Evolutionary conservation across 2,797 vertebrate genomes (phyloP), one percentile per base, ranked within the genome.

Genomic region (Apogon hyalosoma): DNA sequence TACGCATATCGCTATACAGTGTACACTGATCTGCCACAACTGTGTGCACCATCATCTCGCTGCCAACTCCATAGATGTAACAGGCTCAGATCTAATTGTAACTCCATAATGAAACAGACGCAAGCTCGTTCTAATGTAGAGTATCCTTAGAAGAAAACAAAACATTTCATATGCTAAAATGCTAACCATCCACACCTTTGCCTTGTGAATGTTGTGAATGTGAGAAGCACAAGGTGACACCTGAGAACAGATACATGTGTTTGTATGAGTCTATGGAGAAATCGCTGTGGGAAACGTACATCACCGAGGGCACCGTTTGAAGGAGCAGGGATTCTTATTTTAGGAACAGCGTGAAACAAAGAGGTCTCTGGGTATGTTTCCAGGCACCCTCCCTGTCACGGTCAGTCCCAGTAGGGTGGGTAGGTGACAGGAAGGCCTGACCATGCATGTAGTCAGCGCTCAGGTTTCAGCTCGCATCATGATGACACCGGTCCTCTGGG

Each of bases 381-480:
- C 4, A 61, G 63, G 51, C 68, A 55, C 56, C 71, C 64, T 47
- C 42, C 47, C 75, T 85, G 85, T 80, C 85, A 86, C 70, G 87
- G 80, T 77, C 79, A 80, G 82, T 91, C 91, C 88, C 90, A 87
- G 86, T 77, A 73, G 90, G 83, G 77, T 79, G 63, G 74, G 55
- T 79, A 69, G 87, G 72, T 92, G 88, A 92, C 79, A 81, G 83
- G 73, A 83, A 62, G 42, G 83, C 84, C 76, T 85, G 89, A 83
- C 87, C 87, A 90, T 88, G 85, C 86, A 81, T 91, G 83, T 82
- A 90, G 90, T 72, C 56, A 31, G 73, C 75, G 75, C 86, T 82
- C 82, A 82, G 88, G 85, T 90, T 86, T 79, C 61, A 73, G 85
- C 73, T 82, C 46, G 62, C 79, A 86, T 90, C 83, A 82, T 84